Evolutionary conservation across 2,888 invertebrate species (phyloP).

Genomic region (Drosophila paramelanica): DNA sequence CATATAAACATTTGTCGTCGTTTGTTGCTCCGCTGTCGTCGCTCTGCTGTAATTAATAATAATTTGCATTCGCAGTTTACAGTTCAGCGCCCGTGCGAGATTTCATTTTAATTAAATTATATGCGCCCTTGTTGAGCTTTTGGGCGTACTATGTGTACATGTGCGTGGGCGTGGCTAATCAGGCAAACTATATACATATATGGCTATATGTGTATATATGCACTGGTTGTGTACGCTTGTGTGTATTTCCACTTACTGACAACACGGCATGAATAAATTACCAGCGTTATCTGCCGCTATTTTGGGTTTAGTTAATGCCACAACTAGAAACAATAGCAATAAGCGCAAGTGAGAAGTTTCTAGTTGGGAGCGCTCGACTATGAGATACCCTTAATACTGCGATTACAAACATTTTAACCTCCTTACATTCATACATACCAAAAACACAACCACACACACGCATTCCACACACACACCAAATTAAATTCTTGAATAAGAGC

Average conservation of each 20-base stretch:
- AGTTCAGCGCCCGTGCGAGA: constrained; percentile 79
- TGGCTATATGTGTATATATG: constrained; percentile 41
- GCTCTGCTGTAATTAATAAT: constrained; percentile 72
- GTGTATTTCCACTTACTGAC: constrained; percentile 25
- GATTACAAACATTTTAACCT: too few species aligned
- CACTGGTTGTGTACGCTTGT: constrained; percentile 17
- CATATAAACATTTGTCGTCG: constrained; percentile 64
- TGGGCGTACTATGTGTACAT: constrained; percentile 7
- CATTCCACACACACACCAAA: too few species aligned
- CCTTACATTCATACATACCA: too few species aligned
- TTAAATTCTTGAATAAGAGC: too few species aligned
- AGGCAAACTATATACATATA: constrained; percentile 37
- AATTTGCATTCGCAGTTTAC: constrained; percentile 80
- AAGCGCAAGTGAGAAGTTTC: not conserved
- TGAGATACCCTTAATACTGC: too few species aligned
- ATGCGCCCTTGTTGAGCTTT: constrained; percentile 51
- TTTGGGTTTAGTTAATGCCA: constrained; percentile 48
- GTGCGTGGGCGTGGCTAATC: constrained; percentile 50
- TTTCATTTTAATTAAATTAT: constrained; percentile 77
- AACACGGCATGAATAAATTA: constrained; percentile 74
- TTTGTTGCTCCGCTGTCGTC: constrained; percentile 63
- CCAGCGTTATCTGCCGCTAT: constrained; percentile 58
- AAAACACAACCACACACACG: too few species aligned
- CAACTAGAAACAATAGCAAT: constrained; percentile 10
- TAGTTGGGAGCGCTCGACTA: too few species aligned